phyloP scores from a whole-genome alignment of 1,140 invertebrate genomes.

The Saccostrea cuccullata region DNA sequence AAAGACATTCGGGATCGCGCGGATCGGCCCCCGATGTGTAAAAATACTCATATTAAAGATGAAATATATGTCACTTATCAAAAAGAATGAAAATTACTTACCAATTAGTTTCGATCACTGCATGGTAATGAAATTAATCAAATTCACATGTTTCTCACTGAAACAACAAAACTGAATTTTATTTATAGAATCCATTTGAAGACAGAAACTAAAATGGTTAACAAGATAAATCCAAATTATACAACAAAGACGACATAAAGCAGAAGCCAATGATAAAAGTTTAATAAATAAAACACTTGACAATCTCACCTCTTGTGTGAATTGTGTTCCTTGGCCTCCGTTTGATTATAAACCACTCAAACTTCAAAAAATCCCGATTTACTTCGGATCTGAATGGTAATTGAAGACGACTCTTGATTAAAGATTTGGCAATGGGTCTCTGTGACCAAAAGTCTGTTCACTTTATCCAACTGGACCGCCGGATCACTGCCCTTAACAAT shows the following conservation, averaged over 20 bases:
- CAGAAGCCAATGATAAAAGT: background rate
- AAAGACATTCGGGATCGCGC: background rate
- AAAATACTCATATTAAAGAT: background rate
- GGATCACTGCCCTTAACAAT: background rate
- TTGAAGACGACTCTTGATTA: constrained; percentile 17
- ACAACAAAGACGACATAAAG: background rate
- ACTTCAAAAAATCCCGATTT: background rate
- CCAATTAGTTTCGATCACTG: no score
- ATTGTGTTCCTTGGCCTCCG: background rate
- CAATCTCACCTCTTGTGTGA: background rate
- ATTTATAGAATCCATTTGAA: no score
- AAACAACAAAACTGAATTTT: no score
- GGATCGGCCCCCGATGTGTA: background rate
- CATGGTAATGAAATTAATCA: no score
- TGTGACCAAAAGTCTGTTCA: background rate
- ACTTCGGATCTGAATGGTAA: background rate
- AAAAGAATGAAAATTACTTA: no score
- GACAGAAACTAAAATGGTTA: no score
- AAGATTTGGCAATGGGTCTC: background rate
- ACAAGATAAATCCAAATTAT: no score
- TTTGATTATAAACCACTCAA: background rate
- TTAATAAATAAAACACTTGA: background rate
- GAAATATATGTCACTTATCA: no score
- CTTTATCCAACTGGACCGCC: background rate
- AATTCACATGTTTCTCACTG: no score